phyloP scores from a whole-genome alignment of 2,888 invertebrate species.

The Hypolimnas misippus region DNA sequence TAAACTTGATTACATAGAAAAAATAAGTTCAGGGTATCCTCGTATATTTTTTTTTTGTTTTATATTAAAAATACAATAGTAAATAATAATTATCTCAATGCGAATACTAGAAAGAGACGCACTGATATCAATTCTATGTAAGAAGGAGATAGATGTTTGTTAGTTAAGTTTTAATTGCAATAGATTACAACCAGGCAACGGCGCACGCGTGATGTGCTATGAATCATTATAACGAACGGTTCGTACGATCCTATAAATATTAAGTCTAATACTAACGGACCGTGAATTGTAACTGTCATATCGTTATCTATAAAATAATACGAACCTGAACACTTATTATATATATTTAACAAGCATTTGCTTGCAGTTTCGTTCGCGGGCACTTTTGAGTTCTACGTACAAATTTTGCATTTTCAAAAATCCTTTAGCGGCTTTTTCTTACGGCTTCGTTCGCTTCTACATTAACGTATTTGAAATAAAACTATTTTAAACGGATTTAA shows the following conservation, averaged over 20 bases:
- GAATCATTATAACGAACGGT: conserved; percentile 25
- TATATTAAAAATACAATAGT: neutral
- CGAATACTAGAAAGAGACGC: neutral
- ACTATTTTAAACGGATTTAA: too few species aligned
- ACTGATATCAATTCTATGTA: neutral
- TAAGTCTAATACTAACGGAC: conserved; percentile 15
- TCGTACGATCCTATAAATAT: conserved; percentile 20
- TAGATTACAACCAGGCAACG: conserved; percentile 11
- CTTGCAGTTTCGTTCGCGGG: too few species aligned
- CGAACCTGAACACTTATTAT: neutral
- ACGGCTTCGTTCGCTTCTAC: too few species aligned
- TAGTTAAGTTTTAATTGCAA: conserved; percentile 6
- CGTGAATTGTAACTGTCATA: conserved; percentile 9
- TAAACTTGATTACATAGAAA: too few species aligned
- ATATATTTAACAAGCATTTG: too few species aligned
- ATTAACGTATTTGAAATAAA: too few species aligned
- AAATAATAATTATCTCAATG: neutral
- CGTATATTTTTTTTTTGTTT: too few species aligned
- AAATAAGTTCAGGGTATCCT: too few species aligned
- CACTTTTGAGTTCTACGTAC: too few species aligned
- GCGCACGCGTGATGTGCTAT: conserved; percentile 21
- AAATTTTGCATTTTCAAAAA: too few species aligned
- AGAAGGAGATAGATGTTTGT: neutral
- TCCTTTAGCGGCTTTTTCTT: too few species aligned
- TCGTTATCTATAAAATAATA: neutral